Conservation (phyloP, 92 coral and sea anemone species). For the Galaxea fascicularis region DNA sequence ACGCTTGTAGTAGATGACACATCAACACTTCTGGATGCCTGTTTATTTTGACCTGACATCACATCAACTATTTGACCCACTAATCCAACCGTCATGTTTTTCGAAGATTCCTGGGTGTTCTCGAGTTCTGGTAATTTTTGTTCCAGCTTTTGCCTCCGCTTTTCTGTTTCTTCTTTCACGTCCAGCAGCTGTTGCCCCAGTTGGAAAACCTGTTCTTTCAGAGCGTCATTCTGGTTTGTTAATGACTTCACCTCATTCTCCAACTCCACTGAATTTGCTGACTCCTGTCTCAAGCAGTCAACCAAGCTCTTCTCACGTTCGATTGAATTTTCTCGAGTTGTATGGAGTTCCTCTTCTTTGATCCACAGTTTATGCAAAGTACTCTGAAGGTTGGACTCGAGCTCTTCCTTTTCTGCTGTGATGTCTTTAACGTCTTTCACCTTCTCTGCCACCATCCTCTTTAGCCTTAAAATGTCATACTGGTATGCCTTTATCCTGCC, state of each 20-base stretch:
- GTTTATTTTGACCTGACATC: conserved; percentile 4
- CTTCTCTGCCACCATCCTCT: conserved; percentile 27
- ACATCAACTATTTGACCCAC: conserved; percentile 29
- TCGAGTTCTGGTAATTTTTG: conserved; percentile 16
- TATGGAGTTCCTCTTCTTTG: conserved; percentile 41
- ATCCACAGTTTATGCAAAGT: conserved; percentile 39
- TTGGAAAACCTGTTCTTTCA: conserved; percentile 27
- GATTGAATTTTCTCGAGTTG: background rate
- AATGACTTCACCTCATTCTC: conserved; percentile 24
- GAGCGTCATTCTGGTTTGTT: conserved; percentile 12
- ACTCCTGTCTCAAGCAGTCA: conserved; percentile 29
- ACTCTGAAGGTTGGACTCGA: conserved; percentile 25
- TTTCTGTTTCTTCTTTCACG: conserved; percentile 5
- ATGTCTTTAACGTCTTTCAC: conserved; percentile 23
- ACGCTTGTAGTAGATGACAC: background rate
- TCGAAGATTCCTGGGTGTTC: conserved; percentile 10
- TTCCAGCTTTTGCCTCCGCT: background rate
- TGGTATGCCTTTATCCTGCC: background rate
- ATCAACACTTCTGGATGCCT: background rate
- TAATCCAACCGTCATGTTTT: background rate
- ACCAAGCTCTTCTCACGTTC: conserved; percentile 26
- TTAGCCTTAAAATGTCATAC: background rate
- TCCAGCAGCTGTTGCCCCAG: conserved; percentile 17
- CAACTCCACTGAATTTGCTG: conserved; percentile 20
- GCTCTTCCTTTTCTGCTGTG: conserved; percentile 36